Percentiles rank a stretch among this genome's conserved stretches.
Evolutionary conservation across 2,888 invertebrate species (phyloP).

Genomic region (Pyralis farinalis): DNA sequence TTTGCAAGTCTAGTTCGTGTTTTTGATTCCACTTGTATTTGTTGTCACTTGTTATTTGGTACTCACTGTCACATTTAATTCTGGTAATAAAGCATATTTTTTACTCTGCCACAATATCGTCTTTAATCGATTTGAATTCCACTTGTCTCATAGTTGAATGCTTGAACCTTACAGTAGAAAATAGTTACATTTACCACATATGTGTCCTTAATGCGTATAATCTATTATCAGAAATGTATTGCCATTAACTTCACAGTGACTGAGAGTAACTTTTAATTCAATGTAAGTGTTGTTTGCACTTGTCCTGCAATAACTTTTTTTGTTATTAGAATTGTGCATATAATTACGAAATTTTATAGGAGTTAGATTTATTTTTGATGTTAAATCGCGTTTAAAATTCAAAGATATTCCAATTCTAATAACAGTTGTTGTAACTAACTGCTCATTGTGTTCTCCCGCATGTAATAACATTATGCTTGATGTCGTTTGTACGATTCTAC

Average conservation of each 20-base stretch:
- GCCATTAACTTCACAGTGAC: constrained; percentile 16
- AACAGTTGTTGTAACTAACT: constrained; percentile 42
- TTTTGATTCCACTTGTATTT: neutral
- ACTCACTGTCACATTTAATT: neutral
- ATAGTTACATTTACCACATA: no score
- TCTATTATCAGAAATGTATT: constrained; percentile 12
- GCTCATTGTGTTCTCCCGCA: constrained; percentile 66
- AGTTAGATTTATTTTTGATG: no score
- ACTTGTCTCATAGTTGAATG: no score
- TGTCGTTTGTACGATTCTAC: constrained; percentile 69
- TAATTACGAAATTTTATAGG: no score
- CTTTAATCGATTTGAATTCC: no score
- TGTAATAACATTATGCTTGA: constrained; percentile 66
- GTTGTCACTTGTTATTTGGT: neutral
- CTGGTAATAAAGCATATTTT: neutral
- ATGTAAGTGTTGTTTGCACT: constrained; percentile 11
- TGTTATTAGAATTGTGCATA: constrained; percentile 14
- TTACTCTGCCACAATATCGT: neutral
- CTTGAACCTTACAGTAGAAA: no score
- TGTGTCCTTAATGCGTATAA: no score
- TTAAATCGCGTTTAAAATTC: neutral
- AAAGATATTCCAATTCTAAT: constrained; percentile 18
- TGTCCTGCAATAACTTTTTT: constrained; percentile 18
- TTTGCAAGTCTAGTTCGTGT: neutral
- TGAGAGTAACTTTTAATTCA: neutral